These are phyloP conservation scores for Dione vanillae DNA, from an alignment of 2,888 invertebrate genomes.

Conservation along the genomic window DNA sequence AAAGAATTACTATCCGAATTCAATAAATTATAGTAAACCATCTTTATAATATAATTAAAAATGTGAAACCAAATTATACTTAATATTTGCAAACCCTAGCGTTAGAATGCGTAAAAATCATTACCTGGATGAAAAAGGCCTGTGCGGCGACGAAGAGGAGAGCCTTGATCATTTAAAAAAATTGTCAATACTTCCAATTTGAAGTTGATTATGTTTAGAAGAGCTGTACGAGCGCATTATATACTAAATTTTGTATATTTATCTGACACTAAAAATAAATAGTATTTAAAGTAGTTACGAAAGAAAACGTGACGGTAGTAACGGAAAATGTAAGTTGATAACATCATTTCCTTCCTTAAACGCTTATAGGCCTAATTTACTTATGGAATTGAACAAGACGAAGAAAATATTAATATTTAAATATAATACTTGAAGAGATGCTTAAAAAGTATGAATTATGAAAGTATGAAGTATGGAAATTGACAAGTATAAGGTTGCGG, in stretches of 20 bases:
- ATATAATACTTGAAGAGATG: too few relatives aligned
- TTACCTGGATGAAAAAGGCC: constrained; percentile 33
- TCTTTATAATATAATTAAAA: not conserved
- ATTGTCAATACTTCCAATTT: not conserved
- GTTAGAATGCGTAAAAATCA: not conserved
- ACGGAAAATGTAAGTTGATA: not conserved
- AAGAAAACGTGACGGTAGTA: constrained; percentile 15
- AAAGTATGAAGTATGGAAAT: too few relatives aligned
- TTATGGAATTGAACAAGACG: too few relatives aligned
- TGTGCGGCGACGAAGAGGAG: constrained; percentile 11
- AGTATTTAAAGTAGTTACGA: not conserved
- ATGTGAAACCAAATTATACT: not conserved
- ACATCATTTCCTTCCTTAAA: constrained; percentile 1
- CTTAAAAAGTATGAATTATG: too few relatives aligned
- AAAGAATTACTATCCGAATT: too few relatives aligned
- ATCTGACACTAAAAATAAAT: not conserved
- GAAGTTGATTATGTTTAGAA: not conserved
- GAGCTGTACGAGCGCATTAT: not conserved
- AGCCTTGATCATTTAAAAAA: constrained; percentile 6
- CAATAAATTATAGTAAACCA: too few relatives aligned
- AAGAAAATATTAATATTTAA: too few relatives aligned
- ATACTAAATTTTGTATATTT: not conserved
- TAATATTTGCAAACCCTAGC: too few relatives aligned
- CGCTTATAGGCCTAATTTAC: not conserved
- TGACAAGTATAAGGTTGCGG: too few relatives aligned